phyloP scores from a whole-genome alignment of 2,888 invertebrate genomes.

The Acrobasis suavella region DNA sequence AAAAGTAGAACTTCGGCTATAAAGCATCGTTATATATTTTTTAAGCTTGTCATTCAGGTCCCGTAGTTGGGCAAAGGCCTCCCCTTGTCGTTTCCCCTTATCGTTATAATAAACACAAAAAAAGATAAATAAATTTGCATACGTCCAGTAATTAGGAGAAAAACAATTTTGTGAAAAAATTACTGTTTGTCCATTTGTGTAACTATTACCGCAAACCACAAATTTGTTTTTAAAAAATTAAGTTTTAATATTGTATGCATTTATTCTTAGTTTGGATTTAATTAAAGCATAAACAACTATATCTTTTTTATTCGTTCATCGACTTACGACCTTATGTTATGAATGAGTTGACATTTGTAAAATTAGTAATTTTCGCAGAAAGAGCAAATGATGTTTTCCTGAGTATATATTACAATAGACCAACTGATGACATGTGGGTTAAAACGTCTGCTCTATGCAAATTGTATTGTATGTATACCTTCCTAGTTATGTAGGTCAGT shows the following conservation, averaged over 20 bases:
- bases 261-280: too few species aligned
- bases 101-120: too few species aligned
- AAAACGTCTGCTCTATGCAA: constrained; percentile 8
- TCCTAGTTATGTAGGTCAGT: not conserved
- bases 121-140: too few species aligned
- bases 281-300: not conserved
- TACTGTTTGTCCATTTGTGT: too few species aligned
- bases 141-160: too few species aligned
- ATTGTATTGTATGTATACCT: not conserved
- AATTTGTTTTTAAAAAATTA: too few species aligned
- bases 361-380: constrained; percentile 9
- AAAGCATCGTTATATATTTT: not conserved
- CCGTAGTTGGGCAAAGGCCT: too few species aligned
- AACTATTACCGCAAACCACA: too few species aligned
- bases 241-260: too few species aligned
- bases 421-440: constrained; percentile 11
- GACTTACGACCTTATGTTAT: not conserved
- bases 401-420: not conserved
- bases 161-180: too few species aligned
- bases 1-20: not conserved
- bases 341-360: not conserved
- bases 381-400: not conserved
- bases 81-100: too few species aligned
- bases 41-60: too few species aligned
- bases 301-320: not conserved